phyloP scores from a whole-genome alignment of 2,888 invertebrate species.

The Chelonus formosanus region DNA sequence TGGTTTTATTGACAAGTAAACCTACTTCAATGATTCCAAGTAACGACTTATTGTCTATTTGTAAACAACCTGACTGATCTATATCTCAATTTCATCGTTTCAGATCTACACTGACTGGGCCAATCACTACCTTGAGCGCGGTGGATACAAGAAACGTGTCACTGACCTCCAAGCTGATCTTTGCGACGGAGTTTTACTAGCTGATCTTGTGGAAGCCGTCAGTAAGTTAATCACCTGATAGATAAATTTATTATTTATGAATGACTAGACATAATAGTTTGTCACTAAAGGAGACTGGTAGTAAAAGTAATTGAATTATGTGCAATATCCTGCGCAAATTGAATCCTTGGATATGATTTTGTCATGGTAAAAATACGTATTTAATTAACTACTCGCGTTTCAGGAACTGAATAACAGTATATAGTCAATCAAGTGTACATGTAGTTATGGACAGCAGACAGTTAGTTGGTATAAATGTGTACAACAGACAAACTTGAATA shows the following conservation, averaged over 20 bases:
- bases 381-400: conserved; percentile 22
- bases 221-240: conserved; percentile 71
- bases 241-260: background rate
- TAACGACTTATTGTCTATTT: conserved; percentile 13
- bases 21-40: too few species aligned
- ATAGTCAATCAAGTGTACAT: conserved; percentile 31
- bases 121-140: conserved; percentile 94
- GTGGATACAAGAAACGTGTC: conserved; percentile 85
- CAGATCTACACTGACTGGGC: conserved; percentile 99
- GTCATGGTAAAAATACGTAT: conserved; percentile 44
- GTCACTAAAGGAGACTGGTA: too few species aligned
- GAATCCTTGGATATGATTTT: conserved; percentile 40
- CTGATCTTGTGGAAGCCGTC: conserved; percentile 95
- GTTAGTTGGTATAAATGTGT: conserved; percentile 38
- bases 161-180: conserved; percentile 89
- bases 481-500: conserved; percentile 14
- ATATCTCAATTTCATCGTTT: conserved; percentile 45
- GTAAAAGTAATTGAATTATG: too few species aligned
- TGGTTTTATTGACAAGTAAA: too few species aligned
- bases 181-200: conserved; percentile 89
- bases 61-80: conserved; percentile 28
- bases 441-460: conserved; percentile 45
- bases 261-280: too few species aligned
- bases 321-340: background rate
- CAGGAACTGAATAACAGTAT: conserved; percentile 38